Conservation (phyloP, 2,797 vertebrate species). For the Nannoperca obscura region DNA sequence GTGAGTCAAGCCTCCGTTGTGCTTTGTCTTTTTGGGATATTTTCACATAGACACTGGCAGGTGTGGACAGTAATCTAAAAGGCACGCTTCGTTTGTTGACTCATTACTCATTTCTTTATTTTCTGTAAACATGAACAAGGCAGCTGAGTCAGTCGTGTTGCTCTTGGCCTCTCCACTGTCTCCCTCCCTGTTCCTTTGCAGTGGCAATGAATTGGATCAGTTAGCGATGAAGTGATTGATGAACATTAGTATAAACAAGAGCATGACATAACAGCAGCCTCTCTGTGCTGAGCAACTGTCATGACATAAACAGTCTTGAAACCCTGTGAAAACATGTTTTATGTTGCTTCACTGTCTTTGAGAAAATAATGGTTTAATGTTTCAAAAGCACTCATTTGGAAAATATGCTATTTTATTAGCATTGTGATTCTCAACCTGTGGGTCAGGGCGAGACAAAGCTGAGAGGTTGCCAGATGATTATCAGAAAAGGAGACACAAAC, state of each 20-base stretch:
- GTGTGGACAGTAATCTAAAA: conserved; percentile 21
- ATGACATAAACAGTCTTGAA: too few relatives aligned
- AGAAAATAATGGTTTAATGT: too few relatives aligned
- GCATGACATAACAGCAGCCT: background rate
- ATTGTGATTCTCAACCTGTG: too few relatives aligned
- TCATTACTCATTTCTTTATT: conserved; percentile 42
- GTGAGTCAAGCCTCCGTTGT: conserved; percentile 78
- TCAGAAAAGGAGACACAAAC: too few relatives aligned
- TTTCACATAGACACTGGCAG: background rate
- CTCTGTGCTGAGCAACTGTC: too few relatives aligned
- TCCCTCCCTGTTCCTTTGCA: background rate
- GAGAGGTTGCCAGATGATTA: too few relatives aligned
- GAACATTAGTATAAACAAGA: background rate
- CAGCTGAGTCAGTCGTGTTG: conserved; percentile 32
- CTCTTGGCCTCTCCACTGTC: conserved; percentile 13
- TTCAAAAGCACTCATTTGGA: too few relatives aligned
- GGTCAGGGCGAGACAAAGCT: too few relatives aligned
- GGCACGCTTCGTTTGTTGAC: background rate
- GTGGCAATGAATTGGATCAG: background rate
- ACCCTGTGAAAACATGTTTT: too few relatives aligned
- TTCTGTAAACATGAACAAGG: conserved; percentile 40
- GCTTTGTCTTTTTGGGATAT: background rate
- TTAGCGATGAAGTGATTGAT: background rate
- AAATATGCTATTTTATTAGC: too few relatives aligned
- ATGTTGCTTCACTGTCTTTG: too few relatives aligned